Conservation (phyloP, 2,888 invertebrate genomes). For the Tipula helvola region DNA sequence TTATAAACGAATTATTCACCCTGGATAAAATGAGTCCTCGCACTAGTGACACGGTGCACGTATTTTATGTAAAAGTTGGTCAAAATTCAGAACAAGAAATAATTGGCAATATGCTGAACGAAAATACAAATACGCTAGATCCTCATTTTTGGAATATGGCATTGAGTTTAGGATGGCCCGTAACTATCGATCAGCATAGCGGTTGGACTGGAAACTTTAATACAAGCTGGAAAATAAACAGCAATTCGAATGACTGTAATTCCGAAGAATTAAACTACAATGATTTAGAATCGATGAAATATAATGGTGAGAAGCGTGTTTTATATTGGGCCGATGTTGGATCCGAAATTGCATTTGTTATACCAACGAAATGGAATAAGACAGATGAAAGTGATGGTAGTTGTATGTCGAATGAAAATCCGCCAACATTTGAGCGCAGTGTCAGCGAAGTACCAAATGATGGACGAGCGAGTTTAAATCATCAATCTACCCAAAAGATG, state of each 20-base stretch:
- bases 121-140: slow-evolving; percentile 31
- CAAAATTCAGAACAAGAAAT: slow-evolving; percentile 69
- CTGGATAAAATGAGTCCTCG: slow-evolving; percentile 80
- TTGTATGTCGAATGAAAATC: slow-evolving; percentile 31
- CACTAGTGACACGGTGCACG: slow-evolving; percentile 82
- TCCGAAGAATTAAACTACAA: neutral
- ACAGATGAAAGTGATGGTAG: slow-evolving; percentile 39
- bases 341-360: slow-evolving; percentile 89
- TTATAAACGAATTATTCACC: slow-evolving; percentile 63
- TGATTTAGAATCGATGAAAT: slow-evolving; percentile 41
- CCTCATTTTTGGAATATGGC: slow-evolving; percentile 47
- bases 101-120: slow-evolving; percentile 39
- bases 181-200: slow-evolving; percentile 71
- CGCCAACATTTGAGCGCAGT: slow-evolving; percentile 41
- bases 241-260: slow-evolving; percentile 13
- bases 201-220: slow-evolving; percentile 89
- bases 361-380: slow-evolving; percentile 53
- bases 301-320: slow-evolving; percentile 73
- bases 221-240: slow-evolving; percentile 65
- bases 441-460: slow-evolving; percentile 33
- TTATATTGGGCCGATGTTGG: slow-evolving; percentile 93
- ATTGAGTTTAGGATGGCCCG: slow-evolving; percentile 75
- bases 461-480: neutral
- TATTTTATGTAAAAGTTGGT: slow-evolving; percentile 85
- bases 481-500: slow-evolving; percentile 16